Conservation (phyloP, 2,888 invertebrate species). For the Acanthoscelides obtectus region DNA sequence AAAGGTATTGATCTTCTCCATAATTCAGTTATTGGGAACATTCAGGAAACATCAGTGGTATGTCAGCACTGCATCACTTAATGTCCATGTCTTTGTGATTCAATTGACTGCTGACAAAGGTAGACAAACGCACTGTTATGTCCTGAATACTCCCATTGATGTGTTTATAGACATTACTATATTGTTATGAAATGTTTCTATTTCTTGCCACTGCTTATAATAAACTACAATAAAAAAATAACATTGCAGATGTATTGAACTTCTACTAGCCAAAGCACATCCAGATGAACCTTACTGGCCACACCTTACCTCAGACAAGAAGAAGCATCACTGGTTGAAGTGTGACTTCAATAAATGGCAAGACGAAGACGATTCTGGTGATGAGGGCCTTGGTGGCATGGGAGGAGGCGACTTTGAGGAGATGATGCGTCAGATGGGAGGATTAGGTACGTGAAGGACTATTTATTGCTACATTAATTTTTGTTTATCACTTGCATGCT, state of each 20-base stretch:
- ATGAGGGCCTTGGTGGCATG: slow-evolving; percentile 57
- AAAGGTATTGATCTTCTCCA: slow-evolving; percentile 44
- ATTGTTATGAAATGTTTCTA: neutral
- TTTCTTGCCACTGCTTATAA: neutral
- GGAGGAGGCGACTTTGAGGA: slow-evolving; percentile 59
- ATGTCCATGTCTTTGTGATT: no score
- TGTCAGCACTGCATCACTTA: no score
- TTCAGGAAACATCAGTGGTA: no score
- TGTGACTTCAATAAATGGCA: slow-evolving; percentile 97
- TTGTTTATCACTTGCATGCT: no score
- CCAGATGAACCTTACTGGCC: slow-evolving; percentile 82
- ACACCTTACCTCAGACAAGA: slow-evolving; percentile 74
- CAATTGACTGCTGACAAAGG: no score
- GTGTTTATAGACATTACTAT: no score
- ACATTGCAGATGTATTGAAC: slow-evolving; percentile 57
- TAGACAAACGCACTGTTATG: no score
- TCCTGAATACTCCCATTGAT: no score
- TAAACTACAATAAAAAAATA: no score
- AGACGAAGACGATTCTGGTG: slow-evolving; percentile 92
- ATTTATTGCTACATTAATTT: no score
- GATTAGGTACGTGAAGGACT: slow-evolving; percentile 49
- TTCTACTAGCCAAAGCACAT: slow-evolving; percentile 62
- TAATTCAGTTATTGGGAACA: no score
- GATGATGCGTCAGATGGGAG: slow-evolving; percentile 73
- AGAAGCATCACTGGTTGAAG: slow-evolving; percentile 93